Evolutionary conservation across 2,797 vertebrate species (phyloP), one percentile per base, ranked within the genome.

Genomic region (Lophius americanus): DNA sequence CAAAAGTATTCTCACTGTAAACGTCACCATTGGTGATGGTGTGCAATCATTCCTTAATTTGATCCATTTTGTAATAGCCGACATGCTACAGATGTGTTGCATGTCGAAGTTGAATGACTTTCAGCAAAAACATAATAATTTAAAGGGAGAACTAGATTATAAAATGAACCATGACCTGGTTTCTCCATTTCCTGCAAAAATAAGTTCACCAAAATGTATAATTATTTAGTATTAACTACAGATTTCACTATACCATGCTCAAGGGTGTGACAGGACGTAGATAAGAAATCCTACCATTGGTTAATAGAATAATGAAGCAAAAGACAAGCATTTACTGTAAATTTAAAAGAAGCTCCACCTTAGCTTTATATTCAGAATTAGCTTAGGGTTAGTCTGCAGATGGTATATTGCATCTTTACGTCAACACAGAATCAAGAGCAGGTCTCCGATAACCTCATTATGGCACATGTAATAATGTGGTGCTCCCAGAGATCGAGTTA

Each of bases 221-320:
- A 68, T 86, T 79, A 79, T 57, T 81, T 81, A 79, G 56, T 73
- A 76, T 79, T 67, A 73, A 75, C 58, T 70, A 51, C 56, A 74
- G 70, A 38, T 51, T 66, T 48, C 33, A 7, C 69, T 78, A 57
- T 56, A 68, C 51, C 58, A 7, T 46, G 51, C 66, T 70, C 42
- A 64, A 67, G 32, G 2, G n/a, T 5, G 1, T 49, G 46, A 60
- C 37, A 53, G 77, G 68, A 68, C 64, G 71, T 58, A 36, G 8
- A 60, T 60, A 55, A 49, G 52, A 11, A 57, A 14, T 52, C 23
- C 32, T 65, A 63, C 63, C 23, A 23, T 36, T 55, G 49, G 33
- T 42, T n/a, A 65, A 70, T 44, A 14, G 37, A 78, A 53, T 58
- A 38, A 51, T 55, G 12, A 11, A 41, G 37, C 4, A 53, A 42